phyloP scores from a whole-genome alignment of 2,888 invertebrate species.

The Tridacna crocea region DNA sequence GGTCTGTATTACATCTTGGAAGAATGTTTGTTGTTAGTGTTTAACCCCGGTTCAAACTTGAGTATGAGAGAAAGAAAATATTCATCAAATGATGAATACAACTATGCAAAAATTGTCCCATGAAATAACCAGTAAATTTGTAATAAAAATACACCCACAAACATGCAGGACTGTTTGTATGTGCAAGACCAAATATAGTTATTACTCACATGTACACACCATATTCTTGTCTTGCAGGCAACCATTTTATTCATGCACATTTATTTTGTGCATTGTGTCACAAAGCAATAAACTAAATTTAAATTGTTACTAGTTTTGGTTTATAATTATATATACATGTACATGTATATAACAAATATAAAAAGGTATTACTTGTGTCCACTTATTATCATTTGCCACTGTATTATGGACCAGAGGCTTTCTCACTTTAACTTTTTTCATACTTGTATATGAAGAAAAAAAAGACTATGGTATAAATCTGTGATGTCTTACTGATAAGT shows the following conservation, averaged over 20 bases:
- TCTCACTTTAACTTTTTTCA: not conserved
- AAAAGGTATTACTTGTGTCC: too few species aligned
- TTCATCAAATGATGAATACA: too few species aligned
- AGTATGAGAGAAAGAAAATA: too few species aligned
- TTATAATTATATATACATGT: too few species aligned
- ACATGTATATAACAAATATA: too few species aligned
- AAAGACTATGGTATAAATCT: not conserved
- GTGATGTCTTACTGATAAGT: not conserved
- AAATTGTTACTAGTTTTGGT: too few species aligned
- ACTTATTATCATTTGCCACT: not conserved
- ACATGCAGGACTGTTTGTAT: not conserved
- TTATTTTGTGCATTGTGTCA: too few species aligned
- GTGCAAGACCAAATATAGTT: not conserved
- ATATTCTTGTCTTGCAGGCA: not conserved
- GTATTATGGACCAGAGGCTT: not conserved
- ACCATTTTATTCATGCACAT: not conserved
- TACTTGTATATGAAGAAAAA: not conserved
- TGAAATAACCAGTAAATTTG: not conserved
- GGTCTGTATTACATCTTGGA: too few species aligned
- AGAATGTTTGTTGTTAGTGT: too few species aligned
- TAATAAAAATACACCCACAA: not conserved
- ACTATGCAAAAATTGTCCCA: too few species aligned
- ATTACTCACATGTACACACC: not conserved
- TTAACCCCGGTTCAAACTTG: too few species aligned
- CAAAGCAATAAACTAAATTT: too few species aligned